Base-by-base conservation (phyloP, 1,140 invertebrate genomes). In the Diachasmimorpha longicaudata region DNA sequence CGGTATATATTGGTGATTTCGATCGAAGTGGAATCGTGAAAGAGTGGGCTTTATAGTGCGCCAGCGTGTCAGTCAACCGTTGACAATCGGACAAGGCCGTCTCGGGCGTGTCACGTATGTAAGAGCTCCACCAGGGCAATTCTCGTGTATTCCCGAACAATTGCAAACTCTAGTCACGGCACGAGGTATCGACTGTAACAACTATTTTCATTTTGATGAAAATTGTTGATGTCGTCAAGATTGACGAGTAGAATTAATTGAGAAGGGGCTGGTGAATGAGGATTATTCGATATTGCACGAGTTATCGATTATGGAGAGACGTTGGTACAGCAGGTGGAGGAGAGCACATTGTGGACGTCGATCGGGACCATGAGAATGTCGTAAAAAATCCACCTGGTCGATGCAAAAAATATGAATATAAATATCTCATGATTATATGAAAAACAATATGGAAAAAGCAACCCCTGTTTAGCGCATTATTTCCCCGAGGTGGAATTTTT, bases 71-170 rank as follows among this genome's bases (percentile, higher is more conserved):
- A 73, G 37, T 73, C 71, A 73, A 55, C 71, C 55, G 55, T 58
- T 73, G 71, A 73, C 71, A 73, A 73, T 73, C 55, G 71, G 71
- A 73, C 71, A 73, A 73, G 71, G 71, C 31, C 71, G 55, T 42
- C 37, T 73, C 55, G 31, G 52, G 16, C 16, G 37, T 42, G 36
- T 21, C 31, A 69, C 67, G 39, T 69, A 37, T 11, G n/a, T 42
- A 69, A n/a, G 21, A 39, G 36, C n/a, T 16, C 2, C 25, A 23
- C 9, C 36, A n/a, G 37, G 36, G 67, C 16, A 69, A 11, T 19
- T 10, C 36, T 55, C 5, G 9, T 16, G n/a, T 69, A 39, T 69
- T 39, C 19, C 19, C 16, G 36, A 69, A 31, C n/a, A 31, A 19
- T 42, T 69, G 36, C 67, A 39, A 69, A 39, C 10, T 37, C 16